Percentiles rank a stretch among this genome's conserved stretches.
Conservation (phyloP, 2,113 vertebrate genomes). For the Gorilla gorilla region DNA sequence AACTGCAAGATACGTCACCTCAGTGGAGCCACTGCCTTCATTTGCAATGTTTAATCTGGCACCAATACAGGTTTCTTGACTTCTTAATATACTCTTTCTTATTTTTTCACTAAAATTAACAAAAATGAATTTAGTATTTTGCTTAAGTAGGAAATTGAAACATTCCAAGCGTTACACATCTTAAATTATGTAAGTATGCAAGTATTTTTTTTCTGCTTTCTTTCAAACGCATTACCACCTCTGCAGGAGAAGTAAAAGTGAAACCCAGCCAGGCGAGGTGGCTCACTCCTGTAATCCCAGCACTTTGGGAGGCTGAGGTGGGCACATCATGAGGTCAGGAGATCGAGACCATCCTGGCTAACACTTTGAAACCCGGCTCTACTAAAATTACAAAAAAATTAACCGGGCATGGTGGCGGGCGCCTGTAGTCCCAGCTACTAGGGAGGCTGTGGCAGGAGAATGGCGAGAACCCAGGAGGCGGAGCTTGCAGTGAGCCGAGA, state of each 20-base stretch:
- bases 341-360: too few species aligned
- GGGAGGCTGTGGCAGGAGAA: too few species aligned
- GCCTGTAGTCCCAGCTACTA: too few species aligned
- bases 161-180: neutral
- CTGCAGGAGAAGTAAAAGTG: conserved; percentile 11
- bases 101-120: conserved; percentile 31
- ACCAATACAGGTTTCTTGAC: neutral
- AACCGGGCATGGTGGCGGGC: too few species aligned
- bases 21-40: neutral
- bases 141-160: neutral
- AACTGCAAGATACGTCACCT: neutral
- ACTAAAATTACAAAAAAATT: too few species aligned
- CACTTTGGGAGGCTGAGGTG: too few species aligned
- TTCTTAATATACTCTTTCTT: neutral
- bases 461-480: too few species aligned
- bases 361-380: too few species aligned
- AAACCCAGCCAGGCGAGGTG: too few species aligned
- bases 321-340: too few species aligned
- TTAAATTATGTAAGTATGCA: neutral
- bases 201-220: neutral
- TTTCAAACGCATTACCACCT: neutral
- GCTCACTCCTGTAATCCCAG: too few species aligned
- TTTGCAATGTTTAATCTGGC: neutral
- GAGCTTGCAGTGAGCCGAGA: too few species aligned
- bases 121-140: conserved; percentile 46